phyloP scores from a whole-genome alignment of 2,113 vertebrate species.

The Hyla sarda region DNA sequence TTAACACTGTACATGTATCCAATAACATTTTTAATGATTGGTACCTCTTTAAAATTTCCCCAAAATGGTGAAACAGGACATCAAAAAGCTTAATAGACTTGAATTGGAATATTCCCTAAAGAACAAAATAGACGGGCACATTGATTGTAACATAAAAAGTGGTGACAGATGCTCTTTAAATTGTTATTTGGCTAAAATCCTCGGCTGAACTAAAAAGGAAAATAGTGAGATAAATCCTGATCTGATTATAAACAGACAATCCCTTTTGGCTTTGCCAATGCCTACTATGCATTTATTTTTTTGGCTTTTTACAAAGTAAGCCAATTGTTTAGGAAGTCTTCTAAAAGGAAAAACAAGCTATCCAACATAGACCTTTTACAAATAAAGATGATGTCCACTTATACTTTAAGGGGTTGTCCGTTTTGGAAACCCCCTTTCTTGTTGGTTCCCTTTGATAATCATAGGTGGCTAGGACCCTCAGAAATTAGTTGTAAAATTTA shows the following conservation, averaged over 20 bases:
- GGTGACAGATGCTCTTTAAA: background rate
- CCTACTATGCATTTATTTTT: slow-evolving; percentile 6
- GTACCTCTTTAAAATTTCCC: background rate
- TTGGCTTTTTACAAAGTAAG: background rate
- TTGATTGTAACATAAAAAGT: background rate
- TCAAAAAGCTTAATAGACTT: background rate
- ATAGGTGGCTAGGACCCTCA: no score
- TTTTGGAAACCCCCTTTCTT: no score
- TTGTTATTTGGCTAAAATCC: background rate
- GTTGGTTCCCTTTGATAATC: no score
- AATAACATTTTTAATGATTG: background rate
- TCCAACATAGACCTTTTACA: background rate
- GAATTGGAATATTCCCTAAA: background rate
- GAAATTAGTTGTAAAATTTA: no score
- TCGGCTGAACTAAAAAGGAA: background rate
- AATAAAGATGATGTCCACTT: no score
- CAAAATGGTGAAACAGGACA: background rate
- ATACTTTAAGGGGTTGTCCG: no score
- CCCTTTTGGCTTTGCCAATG: background rate
- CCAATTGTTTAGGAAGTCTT: background rate
- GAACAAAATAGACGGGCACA: background rate
- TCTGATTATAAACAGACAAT: slow-evolving; percentile 5
- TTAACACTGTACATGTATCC: background rate
- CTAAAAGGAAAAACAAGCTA: background rate
- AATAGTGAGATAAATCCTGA: slow-evolving; percentile 12